These are phyloP conservation scores for Calameuta filiformis DNA, from an alignment of 2,888 invertebrate genomes.

Conservation along the genomic window DNA sequence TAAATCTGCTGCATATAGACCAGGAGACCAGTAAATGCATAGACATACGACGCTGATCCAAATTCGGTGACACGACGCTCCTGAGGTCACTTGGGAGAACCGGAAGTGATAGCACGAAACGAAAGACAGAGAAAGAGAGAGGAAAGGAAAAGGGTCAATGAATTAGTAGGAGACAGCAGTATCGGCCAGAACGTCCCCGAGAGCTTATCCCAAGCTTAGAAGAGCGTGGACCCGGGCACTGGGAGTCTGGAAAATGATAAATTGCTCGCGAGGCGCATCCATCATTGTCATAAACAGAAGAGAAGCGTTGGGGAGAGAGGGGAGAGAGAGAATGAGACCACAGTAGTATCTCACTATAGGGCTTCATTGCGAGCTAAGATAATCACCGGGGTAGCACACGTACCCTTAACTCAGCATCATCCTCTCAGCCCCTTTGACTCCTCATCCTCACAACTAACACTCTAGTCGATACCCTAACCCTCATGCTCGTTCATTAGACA, in stretches of 20 bases:
- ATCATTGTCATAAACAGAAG: conserved; percentile 52
- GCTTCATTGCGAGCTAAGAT: conserved; percentile 31
- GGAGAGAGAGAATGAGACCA: conserved; percentile 7
- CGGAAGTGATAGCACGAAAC: too few species aligned
- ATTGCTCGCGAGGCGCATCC: conserved; percentile 44
- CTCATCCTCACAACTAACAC: neutral
- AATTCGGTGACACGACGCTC: too few species aligned
- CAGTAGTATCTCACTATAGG: neutral
- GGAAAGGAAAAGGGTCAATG: too few species aligned
- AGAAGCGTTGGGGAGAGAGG: neutral
- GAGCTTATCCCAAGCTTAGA: neutral
- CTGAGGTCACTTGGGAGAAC: too few species aligned
- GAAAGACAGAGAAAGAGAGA: too few species aligned
- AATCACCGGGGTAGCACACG: conserved; percentile 32
- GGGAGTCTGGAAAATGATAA: conserved; percentile 40
- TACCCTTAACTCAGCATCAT: conserved; percentile 26
- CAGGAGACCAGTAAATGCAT: too few species aligned
- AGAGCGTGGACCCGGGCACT: neutral
- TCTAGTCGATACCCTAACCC: too few species aligned
- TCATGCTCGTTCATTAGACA: too few species aligned
- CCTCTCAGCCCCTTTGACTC: conserved; percentile 2
- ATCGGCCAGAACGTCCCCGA: too few species aligned
- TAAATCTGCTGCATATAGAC: too few species aligned
- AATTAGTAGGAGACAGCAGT: too few species aligned
- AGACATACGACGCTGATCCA: too few species aligned